Evolutionary conservation across 2,888 invertebrate genomes (phyloP).

Genomic region (Blastobasis adustella): DNA sequence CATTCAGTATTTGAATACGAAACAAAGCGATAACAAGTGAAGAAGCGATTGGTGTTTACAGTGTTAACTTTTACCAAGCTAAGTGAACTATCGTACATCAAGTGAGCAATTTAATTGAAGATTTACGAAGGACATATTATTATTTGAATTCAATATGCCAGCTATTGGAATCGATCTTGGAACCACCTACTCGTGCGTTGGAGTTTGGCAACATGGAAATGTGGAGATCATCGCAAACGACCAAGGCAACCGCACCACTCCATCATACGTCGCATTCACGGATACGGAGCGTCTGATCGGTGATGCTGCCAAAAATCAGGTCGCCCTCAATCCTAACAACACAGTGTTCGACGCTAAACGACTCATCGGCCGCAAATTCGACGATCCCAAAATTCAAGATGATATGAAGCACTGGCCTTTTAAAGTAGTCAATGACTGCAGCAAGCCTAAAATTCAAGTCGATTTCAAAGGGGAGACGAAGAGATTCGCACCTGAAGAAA

Average conservation of each 20-base stretch:
- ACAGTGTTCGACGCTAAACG: conserved; percentile 84
- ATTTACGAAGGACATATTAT: too few species aligned
- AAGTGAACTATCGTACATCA: conserved; percentile 5
- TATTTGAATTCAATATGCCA: conserved; percentile 38
- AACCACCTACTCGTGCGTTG: conserved; percentile 91
- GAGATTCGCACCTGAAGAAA: conserved; percentile 80
- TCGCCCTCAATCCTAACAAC: conserved; percentile 83
- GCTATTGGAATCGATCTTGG: conserved; percentile 80
- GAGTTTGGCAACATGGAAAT: conserved; percentile 88
- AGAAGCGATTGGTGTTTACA: conserved; percentile 28
- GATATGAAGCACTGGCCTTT: conserved; percentile 92
- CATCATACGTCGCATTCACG: conserved; percentile 91
- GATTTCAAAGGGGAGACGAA: conserved; percentile 79
- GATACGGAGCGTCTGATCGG: conserved; percentile 89
- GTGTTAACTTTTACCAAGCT: conserved; percentile 11
- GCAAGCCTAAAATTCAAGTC: conserved; percentile 81
- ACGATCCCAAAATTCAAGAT: conserved; percentile 83
- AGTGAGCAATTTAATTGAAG: conserved; percentile 1
- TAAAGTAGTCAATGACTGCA: conserved; percentile 77
- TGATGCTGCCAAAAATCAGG: conserved; percentile 91
- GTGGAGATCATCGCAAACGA: conserved; percentile 92
- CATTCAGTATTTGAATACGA: conserved; percentile 52
- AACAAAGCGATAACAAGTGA: conserved; percentile 29
- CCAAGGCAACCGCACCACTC: conserved; percentile 91
- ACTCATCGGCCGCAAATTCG: conserved; percentile 85